Evolutionary conservation across 2,113 vertebrate genomes (phyloP), one percentile per base, ranked within the genome.

Genomic region (Narcine bancroftii): DNA sequence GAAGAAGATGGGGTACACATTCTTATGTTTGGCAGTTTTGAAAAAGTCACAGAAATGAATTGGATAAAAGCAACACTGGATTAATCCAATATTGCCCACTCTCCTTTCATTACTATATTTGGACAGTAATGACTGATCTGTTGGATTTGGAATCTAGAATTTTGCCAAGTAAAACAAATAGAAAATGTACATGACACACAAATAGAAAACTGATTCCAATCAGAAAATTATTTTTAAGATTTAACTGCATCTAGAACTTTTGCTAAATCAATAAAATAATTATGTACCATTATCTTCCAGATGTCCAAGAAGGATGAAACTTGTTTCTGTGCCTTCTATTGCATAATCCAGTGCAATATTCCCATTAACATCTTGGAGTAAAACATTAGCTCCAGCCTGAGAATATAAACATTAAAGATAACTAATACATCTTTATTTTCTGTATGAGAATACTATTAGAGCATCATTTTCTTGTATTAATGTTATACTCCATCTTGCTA

Each of bases 301-400:
- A 94, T 98, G 96, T 93, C 96, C 95, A 93, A 96, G 93, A 66
- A 99, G 97, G 93, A 99, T 97, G 65, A 95, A 97, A 94, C 96
- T 96, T 92, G 96, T 97, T 94, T 99, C 97, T 0, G 97, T 97
- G 69, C 98, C 98, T 93, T 99, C 98, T 0, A 95, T 93, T 5
- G 98, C 95, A 63, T 98, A 99, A 94, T 99, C 98, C 93, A 99
- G 94, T 0, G 98, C 95, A 92, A 97, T 96, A 93, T 97, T 98
- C 75, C 98, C 98, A 89, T 97, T 97, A 77, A 98, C 96, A 3
- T 99, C 98, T 94, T 98, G 98, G 72, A 99, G 97, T 92, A 99
- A 95, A 21, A 97, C 96, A n/a, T 99, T 97, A 93, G 97, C 97
- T 93, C 98, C 98, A 0, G 97, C 96, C 98, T 99, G 93, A 3